Evolutionary conservation across 2,113 vertebrate species (phyloP).

Genomic region (Hippopotamus amphibius): DNA sequence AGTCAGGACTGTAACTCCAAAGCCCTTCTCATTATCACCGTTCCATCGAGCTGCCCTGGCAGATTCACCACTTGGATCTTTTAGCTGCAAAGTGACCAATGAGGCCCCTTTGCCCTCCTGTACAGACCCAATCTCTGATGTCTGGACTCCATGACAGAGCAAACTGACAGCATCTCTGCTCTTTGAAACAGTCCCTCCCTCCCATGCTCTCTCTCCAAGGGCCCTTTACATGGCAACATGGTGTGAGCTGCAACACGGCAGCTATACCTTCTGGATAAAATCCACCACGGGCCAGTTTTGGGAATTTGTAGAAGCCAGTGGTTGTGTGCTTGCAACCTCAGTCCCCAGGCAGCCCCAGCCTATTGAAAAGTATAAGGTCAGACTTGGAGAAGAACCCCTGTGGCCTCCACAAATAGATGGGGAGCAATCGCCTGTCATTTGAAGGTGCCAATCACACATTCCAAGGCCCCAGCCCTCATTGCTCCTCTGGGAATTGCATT

Average conservation of each 20-base stretch:
- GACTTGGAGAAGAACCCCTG: slow-evolving; percentile 52
- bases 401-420: slow-evolving; percentile 62
- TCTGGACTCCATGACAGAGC: neutral
- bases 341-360: neutral
- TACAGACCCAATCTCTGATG: neutral
- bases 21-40: neutral
- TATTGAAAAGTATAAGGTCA: slow-evolving; percentile 66
- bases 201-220: neutral
- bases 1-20: neutral
- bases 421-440: slow-evolving; percentile 57
- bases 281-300: neutral
- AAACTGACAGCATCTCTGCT: neutral
- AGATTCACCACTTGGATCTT: neutral
- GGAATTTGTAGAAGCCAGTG: slow-evolving; percentile 69
- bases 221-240: neutral
- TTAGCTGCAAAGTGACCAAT: neutral
- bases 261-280: neutral
- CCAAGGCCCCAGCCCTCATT: neutral
- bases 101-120: neutral
- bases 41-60: neutral
- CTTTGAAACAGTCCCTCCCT: neutral
- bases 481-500: slow-evolving; percentile 48
- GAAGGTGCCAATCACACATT: slow-evolving; percentile 73
- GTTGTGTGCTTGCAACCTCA: slow-evolving; percentile 58
- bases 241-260: neutral